Base-by-base conservation (phyloP, 2,797 vertebrate species). In the Spondyliosoma cantharus region DNA sequence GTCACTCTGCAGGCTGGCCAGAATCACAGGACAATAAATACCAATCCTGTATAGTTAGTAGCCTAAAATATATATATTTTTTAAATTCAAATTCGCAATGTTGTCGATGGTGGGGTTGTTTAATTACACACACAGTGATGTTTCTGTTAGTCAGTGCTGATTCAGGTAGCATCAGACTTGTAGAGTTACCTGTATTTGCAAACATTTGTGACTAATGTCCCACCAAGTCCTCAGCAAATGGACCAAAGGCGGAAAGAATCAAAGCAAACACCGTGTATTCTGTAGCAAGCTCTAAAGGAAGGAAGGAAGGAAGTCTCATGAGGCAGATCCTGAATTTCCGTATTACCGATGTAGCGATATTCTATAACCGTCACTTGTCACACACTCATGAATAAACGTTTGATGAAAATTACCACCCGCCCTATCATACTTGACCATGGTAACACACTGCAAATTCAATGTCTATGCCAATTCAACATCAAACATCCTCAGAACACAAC, bases 1-100 rank as follows among this genome's bases (percentile, higher is more conserved):
- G 45, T 68, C 17, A 19, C 14, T 22, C 4, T 60, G 32, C 24
- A 42, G 42, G 3, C 19, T 46, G 48, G 3, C 48, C 20, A 60
- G 70, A 76, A 74, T 61, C 66, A 70, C 20, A 64, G 14, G n/a
- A 16, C 15, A 71, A 49, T 45, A 49, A 54, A 71, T 13, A 32
- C 42, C 17, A 53, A 7, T 20, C 8, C 19, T 20, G 48, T 20
- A 7, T 59, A 17, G n/a, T n/a, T n/a, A n/a, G n/a, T n/a, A n/a
- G n/a, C n/a, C n/a, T n/a, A n/a, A n/a, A 37, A 37, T 56, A 4
- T 49, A 9, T 37, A 9, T 37, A 9, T 37, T 2, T 37, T 32
- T 1, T 32, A 32, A 7, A 32, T 32, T 32, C 3, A 32, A 32
- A 32, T 32, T 32, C 6, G 29, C 6, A 32, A 37, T 37, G 32